Conservation (phyloP, 1,140 invertebrate genomes). For the Leucophenga varia region DNA sequence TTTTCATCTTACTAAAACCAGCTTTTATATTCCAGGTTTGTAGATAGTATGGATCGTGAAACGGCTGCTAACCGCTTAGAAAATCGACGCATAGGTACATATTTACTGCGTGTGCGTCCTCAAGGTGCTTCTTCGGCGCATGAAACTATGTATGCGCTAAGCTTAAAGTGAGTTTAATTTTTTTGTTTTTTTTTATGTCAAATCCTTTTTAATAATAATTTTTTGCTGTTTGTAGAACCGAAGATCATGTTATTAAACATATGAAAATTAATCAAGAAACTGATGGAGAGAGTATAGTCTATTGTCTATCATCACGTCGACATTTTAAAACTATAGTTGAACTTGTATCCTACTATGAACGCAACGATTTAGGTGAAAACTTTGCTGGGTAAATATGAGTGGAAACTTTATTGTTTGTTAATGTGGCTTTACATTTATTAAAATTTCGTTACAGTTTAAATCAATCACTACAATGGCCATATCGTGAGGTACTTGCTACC, state of each 20-base stretch:
- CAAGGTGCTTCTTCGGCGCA: conserved; percentile 60
- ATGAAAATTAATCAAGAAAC: conserved; percentile 80
- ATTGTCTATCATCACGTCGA: conserved; percentile 84
- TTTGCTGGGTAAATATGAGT: conserved; percentile 71
- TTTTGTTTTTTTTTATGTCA: background rate
- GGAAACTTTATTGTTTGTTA: background rate
- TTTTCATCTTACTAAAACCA: background rate
- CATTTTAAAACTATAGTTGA: conserved; percentile 89
- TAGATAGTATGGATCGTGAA: conserved; percentile 85
- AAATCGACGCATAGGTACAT: conserved; percentile 81
- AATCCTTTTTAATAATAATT: conserved; percentile 2
- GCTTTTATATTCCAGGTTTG: conserved; percentile 59
- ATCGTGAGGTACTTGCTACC: conserved; percentile 71
- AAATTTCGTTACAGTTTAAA: conserved; percentile 62
- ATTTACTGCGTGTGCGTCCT: conserved; percentile 81
- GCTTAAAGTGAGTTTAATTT: conserved; percentile 75
- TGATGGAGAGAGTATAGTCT: conserved; percentile 64
- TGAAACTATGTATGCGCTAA: conserved; percentile 82
- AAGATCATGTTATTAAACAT: conserved; percentile 68
- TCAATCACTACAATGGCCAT: conserved; percentile 75
- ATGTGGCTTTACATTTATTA: conserved; percentile 5
- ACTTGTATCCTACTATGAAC: conserved; percentile 86
- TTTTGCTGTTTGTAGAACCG: conserved; percentile 31
- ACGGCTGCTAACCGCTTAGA: conserved; percentile 77
- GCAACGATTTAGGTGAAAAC: conserved; percentile 84